Conservation (phyloP, 2,888 invertebrate genomes). For the Erebia epiphron region DNA sequence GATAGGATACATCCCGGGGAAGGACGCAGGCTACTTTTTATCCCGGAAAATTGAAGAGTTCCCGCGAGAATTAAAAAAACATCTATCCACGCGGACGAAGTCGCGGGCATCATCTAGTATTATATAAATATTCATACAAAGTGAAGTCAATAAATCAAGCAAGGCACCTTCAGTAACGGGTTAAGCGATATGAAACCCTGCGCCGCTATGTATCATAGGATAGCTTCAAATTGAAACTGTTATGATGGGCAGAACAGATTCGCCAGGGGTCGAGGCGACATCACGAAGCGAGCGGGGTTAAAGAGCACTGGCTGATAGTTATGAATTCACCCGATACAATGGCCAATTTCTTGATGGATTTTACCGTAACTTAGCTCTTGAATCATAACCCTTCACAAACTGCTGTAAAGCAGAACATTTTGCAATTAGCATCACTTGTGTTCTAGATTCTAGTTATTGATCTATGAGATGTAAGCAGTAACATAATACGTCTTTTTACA, state of each 20-base stretch:
- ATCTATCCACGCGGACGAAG: too few relatives aligned
- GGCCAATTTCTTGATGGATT: conserved; percentile 71
- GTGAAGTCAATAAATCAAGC: conserved; percentile 21
- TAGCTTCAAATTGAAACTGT: conserved; percentile 79
- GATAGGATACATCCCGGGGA: too few relatives aligned
- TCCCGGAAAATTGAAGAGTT: too few relatives aligned
- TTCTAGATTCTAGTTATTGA: not conserved
- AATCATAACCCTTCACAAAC: conserved; percentile 33
- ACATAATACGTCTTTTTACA: too few relatives aligned
- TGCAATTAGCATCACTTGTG: conserved; percentile 19
- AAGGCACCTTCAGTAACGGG: conserved; percentile 44
- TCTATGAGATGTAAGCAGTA: not conserved
- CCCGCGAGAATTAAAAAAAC: too few relatives aligned
- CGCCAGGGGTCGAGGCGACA: conserved; percentile 73
- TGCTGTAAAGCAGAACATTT: conserved; percentile 16
- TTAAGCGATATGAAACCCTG: conserved; percentile 47
- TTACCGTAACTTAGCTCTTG: conserved; percentile 34
- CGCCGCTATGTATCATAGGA: conserved; percentile 63
- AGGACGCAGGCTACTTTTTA: too few relatives aligned
- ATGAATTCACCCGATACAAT: conserved; percentile 74
- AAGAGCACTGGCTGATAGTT: conserved; percentile 74
- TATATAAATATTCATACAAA: conserved; percentile 17
- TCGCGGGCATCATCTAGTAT: too few relatives aligned
- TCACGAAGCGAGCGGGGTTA: conserved; percentile 75
- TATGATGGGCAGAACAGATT: conserved; percentile 79